Conservation (phyloP, 2,113 vertebrate genomes). For the Lophura nycthemera region DNA sequence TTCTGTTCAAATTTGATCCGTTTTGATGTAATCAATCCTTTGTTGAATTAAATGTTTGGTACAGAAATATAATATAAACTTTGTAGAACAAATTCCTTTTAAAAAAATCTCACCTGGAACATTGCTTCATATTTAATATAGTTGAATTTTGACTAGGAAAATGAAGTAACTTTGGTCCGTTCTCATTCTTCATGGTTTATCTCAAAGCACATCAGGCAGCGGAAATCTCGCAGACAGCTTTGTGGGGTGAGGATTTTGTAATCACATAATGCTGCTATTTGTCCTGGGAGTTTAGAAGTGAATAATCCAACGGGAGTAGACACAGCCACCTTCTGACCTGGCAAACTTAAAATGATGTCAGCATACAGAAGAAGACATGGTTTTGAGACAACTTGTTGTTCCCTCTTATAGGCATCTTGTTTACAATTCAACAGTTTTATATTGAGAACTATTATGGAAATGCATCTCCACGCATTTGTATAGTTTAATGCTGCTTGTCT, state of each 20-base stretch:
- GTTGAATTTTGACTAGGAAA: background rate
- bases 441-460: background rate
- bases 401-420: background rate
- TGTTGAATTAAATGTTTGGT: slow-evolving; percentile 71
- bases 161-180: background rate
- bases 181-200: background rate
- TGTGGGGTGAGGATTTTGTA: background rate
- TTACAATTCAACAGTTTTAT: background rate
- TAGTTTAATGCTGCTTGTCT: background rate
- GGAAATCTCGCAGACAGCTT: background rate
- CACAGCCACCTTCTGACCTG: background rate
- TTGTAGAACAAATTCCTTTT: slow-evolving; percentile 51
- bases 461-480: background rate
- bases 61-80: slow-evolving; percentile 49
- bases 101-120: background rate
- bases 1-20: slow-evolving; percentile 73
- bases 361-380: background rate
- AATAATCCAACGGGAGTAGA: background rate
- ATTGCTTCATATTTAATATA: background rate
- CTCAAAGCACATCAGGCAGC: background rate
- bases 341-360: background rate
- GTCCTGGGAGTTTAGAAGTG: background rate
- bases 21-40: slow-evolving; percentile 66
- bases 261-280: rapidly evolving
- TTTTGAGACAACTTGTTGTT: background rate